Evolutionary conservation across 2,888 invertebrate genomes (phyloP).

Genomic region (Mythimna vitellina): DNA sequence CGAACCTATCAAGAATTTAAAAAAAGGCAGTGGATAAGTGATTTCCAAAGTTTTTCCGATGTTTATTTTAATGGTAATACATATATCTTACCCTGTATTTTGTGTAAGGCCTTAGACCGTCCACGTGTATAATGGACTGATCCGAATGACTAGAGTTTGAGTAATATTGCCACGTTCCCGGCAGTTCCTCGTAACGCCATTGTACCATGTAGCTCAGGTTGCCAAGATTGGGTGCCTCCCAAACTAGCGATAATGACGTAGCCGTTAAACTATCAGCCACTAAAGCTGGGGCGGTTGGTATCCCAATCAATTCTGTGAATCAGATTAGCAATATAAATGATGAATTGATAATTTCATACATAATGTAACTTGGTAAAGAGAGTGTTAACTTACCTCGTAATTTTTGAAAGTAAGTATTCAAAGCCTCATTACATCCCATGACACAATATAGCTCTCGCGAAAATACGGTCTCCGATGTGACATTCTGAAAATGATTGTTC

Average conservation of each 20-base stretch:
- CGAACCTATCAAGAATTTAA: no score
- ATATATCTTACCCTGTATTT: conserved; percentile 94
- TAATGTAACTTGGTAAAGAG: background rate
- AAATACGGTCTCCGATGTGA: conserved; percentile 92
- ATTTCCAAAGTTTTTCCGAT: background rate
- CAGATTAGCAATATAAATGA: background rate
- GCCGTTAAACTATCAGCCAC: conserved; percentile 94
- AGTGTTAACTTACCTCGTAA: conserved; percentile 90
- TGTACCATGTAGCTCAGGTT: conserved; percentile 93
- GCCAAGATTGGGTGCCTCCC: conserved; percentile 92
- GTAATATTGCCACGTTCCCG: conserved; percentile 95
- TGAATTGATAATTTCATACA: background rate
- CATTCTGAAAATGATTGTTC: conserved; percentile 90
- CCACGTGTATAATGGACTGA: conserved; percentile 92
- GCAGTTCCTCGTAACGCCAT: conserved; percentile 93
- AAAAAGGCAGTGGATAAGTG: background rate
- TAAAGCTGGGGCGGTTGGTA: conserved; percentile 93
- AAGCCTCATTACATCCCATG: conserved; percentile 95
- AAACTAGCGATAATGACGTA: conserved; percentile 94
- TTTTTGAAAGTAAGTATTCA: conserved; percentile 93
- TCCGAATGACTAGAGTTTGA: conserved; percentile 93
- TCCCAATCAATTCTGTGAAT: conserved; percentile 91
- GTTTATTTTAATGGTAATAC: background rate
- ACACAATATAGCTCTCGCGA: conserved; percentile 94
- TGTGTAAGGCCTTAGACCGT: conserved; percentile 96